phyloP scores from a whole-genome alignment of 2,797 vertebrate genomes.

The Basileuterus tristriatus region DNA sequence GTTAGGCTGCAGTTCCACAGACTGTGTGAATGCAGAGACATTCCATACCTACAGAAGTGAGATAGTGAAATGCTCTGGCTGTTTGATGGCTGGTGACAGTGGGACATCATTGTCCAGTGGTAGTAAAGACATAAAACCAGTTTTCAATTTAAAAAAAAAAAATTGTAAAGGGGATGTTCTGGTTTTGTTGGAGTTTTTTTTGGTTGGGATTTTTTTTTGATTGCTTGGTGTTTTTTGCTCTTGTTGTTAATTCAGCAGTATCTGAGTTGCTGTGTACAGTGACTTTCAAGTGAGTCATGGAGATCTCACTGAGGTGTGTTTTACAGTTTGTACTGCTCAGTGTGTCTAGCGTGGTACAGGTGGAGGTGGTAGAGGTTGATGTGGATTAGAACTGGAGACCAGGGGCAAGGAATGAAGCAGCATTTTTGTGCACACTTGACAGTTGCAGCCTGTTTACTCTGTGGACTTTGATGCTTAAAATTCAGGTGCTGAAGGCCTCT shows the following conservation, averaged over 20 bases:
- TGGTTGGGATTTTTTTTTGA: background rate
- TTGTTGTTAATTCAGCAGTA: background rate
- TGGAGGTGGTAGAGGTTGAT: background rate
- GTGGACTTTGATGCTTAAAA: background rate
- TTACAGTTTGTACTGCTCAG: rapidly evolving
- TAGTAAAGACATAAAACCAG: background rate
- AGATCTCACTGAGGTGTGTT: background rate
- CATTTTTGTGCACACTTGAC: background rate
- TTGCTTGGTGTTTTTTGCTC: background rate
- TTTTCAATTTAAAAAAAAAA: background rate
- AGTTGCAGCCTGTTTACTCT: background rate
- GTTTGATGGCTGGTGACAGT: background rate
- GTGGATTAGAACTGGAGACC: background rate
- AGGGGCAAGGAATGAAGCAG: background rate
- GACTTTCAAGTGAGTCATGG: background rate
- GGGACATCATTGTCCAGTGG: background rate
- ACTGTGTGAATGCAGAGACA: background rate
- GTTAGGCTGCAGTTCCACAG: background rate
- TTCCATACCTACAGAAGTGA: background rate
- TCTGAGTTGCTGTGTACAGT: background rate
- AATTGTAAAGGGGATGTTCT: background rate
- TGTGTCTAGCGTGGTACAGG: background rate
- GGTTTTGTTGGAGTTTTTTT: background rate
- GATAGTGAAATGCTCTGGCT: background rate
- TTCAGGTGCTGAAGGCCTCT: background rate